Evolutionary conservation across 2,888 invertebrate species (phyloP).

Genomic region (Amphipoea lucens): DNA sequence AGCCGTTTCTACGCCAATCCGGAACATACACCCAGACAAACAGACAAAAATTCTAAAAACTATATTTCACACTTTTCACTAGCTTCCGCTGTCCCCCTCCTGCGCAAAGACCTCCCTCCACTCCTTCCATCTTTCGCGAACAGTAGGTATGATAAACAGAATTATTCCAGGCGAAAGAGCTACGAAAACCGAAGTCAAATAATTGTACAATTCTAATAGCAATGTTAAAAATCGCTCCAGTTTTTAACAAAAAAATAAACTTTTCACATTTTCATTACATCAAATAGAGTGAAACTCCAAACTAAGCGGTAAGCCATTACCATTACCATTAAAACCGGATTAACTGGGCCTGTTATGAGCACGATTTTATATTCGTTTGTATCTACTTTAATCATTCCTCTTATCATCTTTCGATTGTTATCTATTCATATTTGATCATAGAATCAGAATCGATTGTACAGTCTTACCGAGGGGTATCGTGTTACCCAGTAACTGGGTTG

Average conservation of each 20-base stretch:
- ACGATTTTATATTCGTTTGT: slow-evolving; percentile 3
- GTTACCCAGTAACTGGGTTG: not conserved
- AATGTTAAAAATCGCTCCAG: not conserved
- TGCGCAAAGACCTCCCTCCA: not conserved
- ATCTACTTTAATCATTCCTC: not conserved
- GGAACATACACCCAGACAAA: not conserved
- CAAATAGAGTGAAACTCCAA: slow-evolving; percentile 4
- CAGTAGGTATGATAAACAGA: not conserved
- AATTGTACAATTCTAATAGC: not conserved
- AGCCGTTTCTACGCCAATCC: not conserved
- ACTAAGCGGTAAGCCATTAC: slow-evolving; percentile 18
- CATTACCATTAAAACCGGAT: slow-evolving; percentile 28
- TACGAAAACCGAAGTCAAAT: not conserved
- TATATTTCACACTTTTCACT: not conserved
- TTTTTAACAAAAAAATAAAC: not conserved
- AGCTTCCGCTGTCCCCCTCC: not conserved
- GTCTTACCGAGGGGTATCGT: not conserved
- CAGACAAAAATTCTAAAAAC: not conserved
- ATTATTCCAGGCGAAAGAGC: not conserved
- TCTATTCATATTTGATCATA: no score
- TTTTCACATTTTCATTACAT: not conserved
- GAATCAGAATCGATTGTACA: not conserved
- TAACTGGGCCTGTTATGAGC: slow-evolving; percentile 8
- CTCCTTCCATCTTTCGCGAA: not conserved
- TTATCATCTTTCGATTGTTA: not conserved